Base-by-base conservation (phyloP, 2,888 invertebrate species). In the Seira ritae region DNA sequence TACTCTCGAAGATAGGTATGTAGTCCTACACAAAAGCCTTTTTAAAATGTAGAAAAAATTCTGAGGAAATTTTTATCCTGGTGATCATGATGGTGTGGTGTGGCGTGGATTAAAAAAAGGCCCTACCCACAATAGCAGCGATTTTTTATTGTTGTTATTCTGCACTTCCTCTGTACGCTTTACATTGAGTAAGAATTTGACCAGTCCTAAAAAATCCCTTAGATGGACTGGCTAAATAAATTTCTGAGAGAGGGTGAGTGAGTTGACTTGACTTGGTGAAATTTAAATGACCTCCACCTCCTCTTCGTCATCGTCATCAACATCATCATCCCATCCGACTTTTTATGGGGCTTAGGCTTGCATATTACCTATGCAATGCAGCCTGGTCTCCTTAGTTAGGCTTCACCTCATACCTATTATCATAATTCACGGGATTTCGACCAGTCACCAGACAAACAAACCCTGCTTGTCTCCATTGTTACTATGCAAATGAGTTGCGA, bases 401-500 rank as follows among this genome's bases (percentile, higher is more conserved):
- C 15, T 23, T 10, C 37, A 70, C 17, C 60, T 50, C 60, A 31
- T 31, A 31, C 8, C 19, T 31, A 62, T 55, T 22, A 70, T 50
- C 70, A 77, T 70, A 42, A 77, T 62, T 72, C 78, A 72, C 62
- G 46, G 71, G 71, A 65, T 50, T 42, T 72, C 37, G 31, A 37
- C 31, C 62, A 70, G 62, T 70, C 77, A 62, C n/a, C 70, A 69
- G 77, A 71, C 70, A 79, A 42, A 37, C 17, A 46, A 55, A 71
- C 65, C 46, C n/a, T 8, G 19, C 19, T 62, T 70, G 70, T 79
- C 31, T 72, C 70, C 66, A 79, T 79, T 79, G 72, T 79, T 50
- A 46, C 71, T 79, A 79, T 79, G 78, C 72, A 79, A 79, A 79
- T 79, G 42, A 79, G 77, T 77, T 2, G 37, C 17, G n/a, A 31